Conservation (phyloP, 2,113 vertebrate species). For the Stictonetta naevosa region DNA sequence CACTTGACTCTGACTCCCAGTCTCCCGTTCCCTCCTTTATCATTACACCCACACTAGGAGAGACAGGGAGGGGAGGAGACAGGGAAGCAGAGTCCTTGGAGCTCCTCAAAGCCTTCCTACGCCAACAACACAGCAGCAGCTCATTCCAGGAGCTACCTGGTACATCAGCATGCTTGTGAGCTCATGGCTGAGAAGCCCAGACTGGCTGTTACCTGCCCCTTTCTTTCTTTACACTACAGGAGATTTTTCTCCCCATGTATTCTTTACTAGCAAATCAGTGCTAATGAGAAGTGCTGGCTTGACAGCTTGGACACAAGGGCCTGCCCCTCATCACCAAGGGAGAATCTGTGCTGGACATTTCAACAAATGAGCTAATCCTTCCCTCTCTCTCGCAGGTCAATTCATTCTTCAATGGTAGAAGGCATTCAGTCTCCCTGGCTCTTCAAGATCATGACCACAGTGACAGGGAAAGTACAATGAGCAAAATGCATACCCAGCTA, state of each 20-base stretch:
- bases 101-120: neutral
- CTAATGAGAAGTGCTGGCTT: neutral
- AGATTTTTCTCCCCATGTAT: too few species aligned
- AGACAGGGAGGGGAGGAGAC: neutral
- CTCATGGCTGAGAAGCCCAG: neutral
- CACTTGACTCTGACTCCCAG: neutral
- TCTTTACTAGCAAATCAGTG: neutral
- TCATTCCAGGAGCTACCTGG: neutral
- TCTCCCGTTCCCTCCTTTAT: constrained; percentile 26
- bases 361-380: neutral
- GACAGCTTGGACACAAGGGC: neutral
- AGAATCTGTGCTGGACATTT: neutral
- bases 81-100: neutral
- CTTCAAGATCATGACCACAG: too few species aligned
- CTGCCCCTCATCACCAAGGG: neutral
- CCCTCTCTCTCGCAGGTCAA: too few species aligned
- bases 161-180: neutral
- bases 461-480: neutral
- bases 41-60: neutral
- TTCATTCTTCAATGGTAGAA: neutral
- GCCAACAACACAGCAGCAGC: neutral
- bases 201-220: neutral
- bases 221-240: neutral
- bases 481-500: neutral
- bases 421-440: neutral